phyloP scores from a whole-genome alignment of 2,113 vertebrate genomes.

The Mobula hypostoma region DNA sequence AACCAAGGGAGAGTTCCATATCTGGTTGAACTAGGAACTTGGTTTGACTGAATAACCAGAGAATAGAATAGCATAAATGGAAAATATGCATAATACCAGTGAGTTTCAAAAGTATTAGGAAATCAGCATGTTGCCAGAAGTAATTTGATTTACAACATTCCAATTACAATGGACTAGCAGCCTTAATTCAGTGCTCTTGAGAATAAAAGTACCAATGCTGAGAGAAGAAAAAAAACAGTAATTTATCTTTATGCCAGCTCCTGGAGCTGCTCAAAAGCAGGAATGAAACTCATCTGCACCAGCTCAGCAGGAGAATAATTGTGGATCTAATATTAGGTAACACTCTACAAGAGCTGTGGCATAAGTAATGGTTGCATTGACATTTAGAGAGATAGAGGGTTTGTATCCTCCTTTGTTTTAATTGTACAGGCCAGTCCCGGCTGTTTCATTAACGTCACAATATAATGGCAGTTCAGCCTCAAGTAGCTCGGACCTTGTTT shows the following conservation, averaged over 20 bases:
- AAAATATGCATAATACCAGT: not conserved
- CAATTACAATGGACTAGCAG: not conserved
- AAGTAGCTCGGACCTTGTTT: not conserved
- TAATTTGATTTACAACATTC: not conserved
- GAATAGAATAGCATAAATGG: not conserved
- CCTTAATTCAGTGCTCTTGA: slow-evolving; percentile 17
- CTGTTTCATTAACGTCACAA: slow-evolving; percentile 22
- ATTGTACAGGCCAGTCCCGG: slow-evolving; percentile 32
- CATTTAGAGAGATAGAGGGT: slow-evolving; percentile 17
- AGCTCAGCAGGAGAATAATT: slow-evolving; percentile 28
- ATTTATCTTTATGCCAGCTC: slow-evolving; percentile 19
- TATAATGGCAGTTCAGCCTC: not conserved
- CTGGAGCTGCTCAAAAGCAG: slow-evolving; percentile 24
- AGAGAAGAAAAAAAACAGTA: not conserved
- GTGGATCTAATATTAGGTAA: slow-evolving; percentile 35
- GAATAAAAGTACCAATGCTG: not conserved
- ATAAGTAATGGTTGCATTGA: slow-evolving; percentile 37
- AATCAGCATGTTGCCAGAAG: not conserved
- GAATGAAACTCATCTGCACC: slow-evolving; percentile 35
- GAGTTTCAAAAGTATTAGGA: slow-evolving; percentile 6
- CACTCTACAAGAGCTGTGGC: slow-evolving; percentile 23
- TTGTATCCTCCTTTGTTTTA: slow-evolving; percentile 22
- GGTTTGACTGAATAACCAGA: not conserved
- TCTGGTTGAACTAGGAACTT: not conserved
- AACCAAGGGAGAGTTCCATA: not conserved